Conservation (phyloP, 2,113 vertebrate species). For the Pandion haliaetus region DNA sequence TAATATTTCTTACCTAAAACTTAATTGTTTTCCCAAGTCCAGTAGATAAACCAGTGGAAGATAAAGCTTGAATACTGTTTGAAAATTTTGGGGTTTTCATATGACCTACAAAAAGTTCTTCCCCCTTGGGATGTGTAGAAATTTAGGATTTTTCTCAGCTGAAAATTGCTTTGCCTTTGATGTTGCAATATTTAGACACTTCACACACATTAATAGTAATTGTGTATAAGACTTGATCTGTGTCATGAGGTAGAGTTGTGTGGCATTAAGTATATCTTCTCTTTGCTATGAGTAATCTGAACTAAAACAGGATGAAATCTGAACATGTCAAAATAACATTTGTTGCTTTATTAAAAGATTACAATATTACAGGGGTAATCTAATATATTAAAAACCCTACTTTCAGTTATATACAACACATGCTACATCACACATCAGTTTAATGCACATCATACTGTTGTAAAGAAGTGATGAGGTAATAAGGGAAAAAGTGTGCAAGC, state of each 20-base stretch:
- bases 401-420: slow-evolving; percentile 72
- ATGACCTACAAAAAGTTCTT: neutral
- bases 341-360: slow-evolving; percentile 74
- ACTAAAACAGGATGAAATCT: neutral
- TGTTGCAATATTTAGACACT: neutral
- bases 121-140: neutral
- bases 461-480: slow-evolving; percentile 74
- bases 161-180: neutral
- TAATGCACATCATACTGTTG: slow-evolving; percentile 49
- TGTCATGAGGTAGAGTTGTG: neutral
- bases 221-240: neutral
- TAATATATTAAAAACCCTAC: slow-evolving; percentile 68
- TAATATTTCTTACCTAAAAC: neutral
- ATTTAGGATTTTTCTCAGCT: neutral
- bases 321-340: slow-evolving; percentile 44
- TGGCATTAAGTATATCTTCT: neutral
- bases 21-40: neutral
- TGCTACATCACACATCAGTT: slow-evolving; percentile 57
- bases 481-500: slow-evolving; percentile 16
- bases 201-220: neutral
- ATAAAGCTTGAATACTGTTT: neutral
- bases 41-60: neutral
- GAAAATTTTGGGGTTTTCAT: neutral
- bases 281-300: neutral
- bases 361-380: slow-evolving; percentile 69